Percentiles rank a stretch among this genome's conserved stretches.
These are phyloP conservation scores for Atherinosoma microstoma DNA, from an alignment of 2,797 vertebrate species.

Conservation along the genomic window DNA sequence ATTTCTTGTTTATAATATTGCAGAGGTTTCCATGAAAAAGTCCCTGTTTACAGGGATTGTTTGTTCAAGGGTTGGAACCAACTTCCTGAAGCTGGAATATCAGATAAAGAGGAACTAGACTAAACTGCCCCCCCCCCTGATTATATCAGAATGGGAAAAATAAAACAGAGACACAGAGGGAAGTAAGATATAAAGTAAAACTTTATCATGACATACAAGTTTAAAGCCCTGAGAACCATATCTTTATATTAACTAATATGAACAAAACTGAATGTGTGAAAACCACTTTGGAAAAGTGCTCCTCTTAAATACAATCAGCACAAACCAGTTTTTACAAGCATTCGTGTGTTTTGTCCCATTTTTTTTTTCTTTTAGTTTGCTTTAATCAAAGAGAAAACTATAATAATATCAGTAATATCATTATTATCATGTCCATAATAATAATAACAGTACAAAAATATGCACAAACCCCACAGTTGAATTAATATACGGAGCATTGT, in stretches of 20 bases:
- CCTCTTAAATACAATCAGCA: slow-evolving; percentile 87
- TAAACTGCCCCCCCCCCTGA: neutral
- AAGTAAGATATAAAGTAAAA: slow-evolving; percentile 85
- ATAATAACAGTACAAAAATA: slow-evolving; percentile 86
- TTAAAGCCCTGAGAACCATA: slow-evolving; percentile 88
- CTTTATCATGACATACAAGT: slow-evolving; percentile 88
- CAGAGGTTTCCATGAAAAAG: neutral
- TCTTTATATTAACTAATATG: slow-evolving; percentile 87
- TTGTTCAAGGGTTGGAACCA: neutral
- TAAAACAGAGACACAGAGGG: slow-evolving; percentile 37
- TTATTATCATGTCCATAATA: slow-evolving; percentile 82
- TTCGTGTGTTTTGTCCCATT: slow-evolving; percentile 79
- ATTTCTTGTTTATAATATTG: neutral
- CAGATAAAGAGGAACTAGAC: neutral
- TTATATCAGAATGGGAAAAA: neutral
- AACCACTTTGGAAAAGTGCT: slow-evolving; percentile 86
- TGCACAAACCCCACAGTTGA: slow-evolving; percentile 85
- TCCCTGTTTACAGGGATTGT: neutral
- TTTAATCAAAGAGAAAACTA: slow-evolving; percentile 83
- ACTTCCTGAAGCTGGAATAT: neutral
- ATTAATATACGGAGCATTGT: slow-evolving; percentile 84
- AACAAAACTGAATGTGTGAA: slow-evolving; percentile 86
- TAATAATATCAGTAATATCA: slow-evolving; percentile 84
- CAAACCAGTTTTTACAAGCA: slow-evolving; percentile 86
- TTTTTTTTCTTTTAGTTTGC: slow-evolving; percentile 70